These are phyloP conservation scores for Lepilemur ruficaudatus DNA, from an alignment of 2,797 vertebrate genomes.

Conservation along the genomic window DNA sequence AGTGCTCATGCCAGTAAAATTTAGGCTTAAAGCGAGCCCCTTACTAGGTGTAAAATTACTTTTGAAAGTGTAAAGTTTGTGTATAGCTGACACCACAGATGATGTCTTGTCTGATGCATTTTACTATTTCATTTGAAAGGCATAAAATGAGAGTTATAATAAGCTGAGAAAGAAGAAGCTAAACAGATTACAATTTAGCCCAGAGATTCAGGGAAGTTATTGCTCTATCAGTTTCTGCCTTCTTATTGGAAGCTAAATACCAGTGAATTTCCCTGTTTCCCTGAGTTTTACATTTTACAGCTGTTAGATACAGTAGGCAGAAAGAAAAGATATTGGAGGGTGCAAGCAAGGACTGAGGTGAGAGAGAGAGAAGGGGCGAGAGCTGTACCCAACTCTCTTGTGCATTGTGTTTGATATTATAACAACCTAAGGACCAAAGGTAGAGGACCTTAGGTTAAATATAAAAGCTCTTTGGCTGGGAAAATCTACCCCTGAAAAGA, in stretches of 20 bases:
- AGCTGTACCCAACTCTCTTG: background rate
- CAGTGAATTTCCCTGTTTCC: background rate
- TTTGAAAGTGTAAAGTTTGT: background rate
- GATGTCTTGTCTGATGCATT: background rate
- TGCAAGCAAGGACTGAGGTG: background rate
- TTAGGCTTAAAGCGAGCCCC: background rate
- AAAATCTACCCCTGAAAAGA: background rate
- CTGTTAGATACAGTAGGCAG: background rate
- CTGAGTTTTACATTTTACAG: background rate
- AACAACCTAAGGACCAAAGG: background rate
- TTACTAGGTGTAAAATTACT: background rate
- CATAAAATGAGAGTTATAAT: constrained; percentile 18
- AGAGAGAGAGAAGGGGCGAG: background rate
- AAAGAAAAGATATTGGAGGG: background rate
- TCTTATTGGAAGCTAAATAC: background rate
- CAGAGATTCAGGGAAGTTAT: background rate
- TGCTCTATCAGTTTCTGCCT: background rate
- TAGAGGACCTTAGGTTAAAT: background rate
- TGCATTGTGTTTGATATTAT: background rate
- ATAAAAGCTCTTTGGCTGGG: background rate
- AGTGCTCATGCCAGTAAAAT: background rate
- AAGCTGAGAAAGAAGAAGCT: background rate
- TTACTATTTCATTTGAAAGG: background rate
- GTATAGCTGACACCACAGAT: background rate
- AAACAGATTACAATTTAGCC: background rate